Percentiles rank a stretch among this genome's conserved stretches.
Conservation (phyloP, 2,888 invertebrate species). For the Diaprepes abbreviatus region DNA sequence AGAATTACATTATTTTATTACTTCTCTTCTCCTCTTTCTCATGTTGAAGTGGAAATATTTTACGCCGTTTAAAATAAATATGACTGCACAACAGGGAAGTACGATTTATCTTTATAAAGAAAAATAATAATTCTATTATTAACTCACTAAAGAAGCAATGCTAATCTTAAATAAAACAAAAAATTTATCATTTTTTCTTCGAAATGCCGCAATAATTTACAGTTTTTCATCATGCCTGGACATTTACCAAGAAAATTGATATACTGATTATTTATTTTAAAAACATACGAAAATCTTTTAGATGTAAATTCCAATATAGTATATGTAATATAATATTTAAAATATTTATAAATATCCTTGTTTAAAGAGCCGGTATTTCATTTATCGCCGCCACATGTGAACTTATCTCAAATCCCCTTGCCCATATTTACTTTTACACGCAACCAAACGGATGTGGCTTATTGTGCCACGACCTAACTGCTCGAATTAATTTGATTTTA, state of each 20-base stretch:
- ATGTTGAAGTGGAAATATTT: not conserved
- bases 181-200: too few relatives aligned
- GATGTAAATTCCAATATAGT: too few relatives aligned
- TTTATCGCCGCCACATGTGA: slow-evolving; percentile 29
- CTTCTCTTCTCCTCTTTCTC: not conserved
- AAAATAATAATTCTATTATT: too few relatives aligned
- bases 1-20: not conserved
- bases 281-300: too few relatives aligned
- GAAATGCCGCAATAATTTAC: too few relatives aligned
- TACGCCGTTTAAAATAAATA: not conserved
- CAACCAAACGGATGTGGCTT: slow-evolving; percentile 42
- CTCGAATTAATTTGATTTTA: slow-evolving; percentile 38
- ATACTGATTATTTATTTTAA: too few relatives aligned
- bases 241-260: too few relatives aligned
- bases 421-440: slow-evolving; percentile 19
- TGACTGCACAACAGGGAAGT: not conserved
- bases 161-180: too few relatives aligned
- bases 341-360: slow-evolving; percentile 3
- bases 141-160: too few relatives aligned
- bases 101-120: too few relatives aligned
- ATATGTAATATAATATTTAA: not conserved
- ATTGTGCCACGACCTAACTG: slow-evolving; percentile 33
- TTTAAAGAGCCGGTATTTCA: slow-evolving; percentile 18
- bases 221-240: too few relatives aligned
- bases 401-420: slow-evolving; percentile 32